phyloP scores from a whole-genome alignment of 2,113 vertebrate genomes.

The Cynoglossus semilaevis region DNA sequence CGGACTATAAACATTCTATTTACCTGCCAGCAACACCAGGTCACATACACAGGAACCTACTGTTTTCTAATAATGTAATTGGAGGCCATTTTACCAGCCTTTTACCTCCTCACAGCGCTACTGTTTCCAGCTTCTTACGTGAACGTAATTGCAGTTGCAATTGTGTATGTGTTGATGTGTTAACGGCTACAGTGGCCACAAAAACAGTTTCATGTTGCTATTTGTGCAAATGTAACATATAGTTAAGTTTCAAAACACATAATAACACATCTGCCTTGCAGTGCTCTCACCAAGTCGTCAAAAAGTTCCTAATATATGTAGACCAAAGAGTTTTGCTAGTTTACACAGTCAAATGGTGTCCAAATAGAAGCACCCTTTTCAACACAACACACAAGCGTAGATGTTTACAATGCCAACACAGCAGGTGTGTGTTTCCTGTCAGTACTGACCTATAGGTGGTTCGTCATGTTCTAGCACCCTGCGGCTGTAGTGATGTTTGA shows the following conservation, averaged over 20 bases:
- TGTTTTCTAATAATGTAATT: neutral
- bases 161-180: neutral
- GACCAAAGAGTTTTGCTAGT: no score
- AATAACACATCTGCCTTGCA: no score
- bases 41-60: neutral
- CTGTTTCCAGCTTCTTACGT: neutral
- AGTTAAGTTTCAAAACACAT: no score
- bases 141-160: neutral
- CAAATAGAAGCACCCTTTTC: no score
- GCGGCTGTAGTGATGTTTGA: conserved; percentile 80
- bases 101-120: neutral
- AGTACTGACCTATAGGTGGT: conserved; percentile 71
- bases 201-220: no score
- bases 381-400: no score
- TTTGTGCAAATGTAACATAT: no score
- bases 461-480: conserved; percentile 70
- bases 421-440: neutral
- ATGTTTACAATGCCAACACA: no score
- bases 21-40: neutral
- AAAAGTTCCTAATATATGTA: no score
- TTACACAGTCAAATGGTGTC: no score
- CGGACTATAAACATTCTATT: neutral
- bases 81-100: neutral
- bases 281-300: no score
- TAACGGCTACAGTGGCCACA: no score